Base-by-base conservation (phyloP, 2,797 vertebrate genomes). In the Molothrus ater region DNA sequence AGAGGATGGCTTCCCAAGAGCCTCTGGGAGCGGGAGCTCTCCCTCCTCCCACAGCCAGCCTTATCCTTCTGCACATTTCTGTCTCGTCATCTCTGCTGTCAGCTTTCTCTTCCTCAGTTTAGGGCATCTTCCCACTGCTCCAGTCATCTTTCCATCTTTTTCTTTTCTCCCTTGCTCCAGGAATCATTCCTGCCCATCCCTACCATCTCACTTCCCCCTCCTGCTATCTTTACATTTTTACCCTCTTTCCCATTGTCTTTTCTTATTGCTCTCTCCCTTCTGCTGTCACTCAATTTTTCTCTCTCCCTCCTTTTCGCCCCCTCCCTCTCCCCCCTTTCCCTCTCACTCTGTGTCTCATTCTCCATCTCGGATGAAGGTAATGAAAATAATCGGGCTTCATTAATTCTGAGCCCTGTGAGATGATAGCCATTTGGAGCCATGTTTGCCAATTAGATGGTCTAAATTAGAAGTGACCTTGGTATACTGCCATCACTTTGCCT, bases 401-500 rank as follows among this genome's bases (percentile, higher is more conserved):
- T 99, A 99, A 99, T 99, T 99, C 98, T 97, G 97, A 98, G 98
- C 98, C 98, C 98, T 98, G 98, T 98, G 99, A 98, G 98, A 99
- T 99, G 98, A 99, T 98, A 98, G 98, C 98, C 98, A 99, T 99
- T 99, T 99, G 99, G 98, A 99, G 98, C 98, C 98, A 98, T 99
- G 98, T 99, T 99, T 99, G 98, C 99, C 99, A 99, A 99, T 99
- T 99, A 99, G 98, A 97, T 98, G 94, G 98, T 98, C 98, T 98
- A 99, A 99, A 99, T 99, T 98, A 99, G 99, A 99, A 99, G 98
- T 99, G 99, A 99, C 99, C 99, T 99, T 99, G 98, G 99, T 98
- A 98, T 98, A 98, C 98, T 98, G 98, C 98, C 97, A 97, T 98
- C 97, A 98, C 98, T 98, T 96, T 98, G 98, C 98, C 98, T 98